phyloP scores from a whole-genome alignment of 2,113 vertebrate species.

The Aptenodytes patagonicus region DNA sequence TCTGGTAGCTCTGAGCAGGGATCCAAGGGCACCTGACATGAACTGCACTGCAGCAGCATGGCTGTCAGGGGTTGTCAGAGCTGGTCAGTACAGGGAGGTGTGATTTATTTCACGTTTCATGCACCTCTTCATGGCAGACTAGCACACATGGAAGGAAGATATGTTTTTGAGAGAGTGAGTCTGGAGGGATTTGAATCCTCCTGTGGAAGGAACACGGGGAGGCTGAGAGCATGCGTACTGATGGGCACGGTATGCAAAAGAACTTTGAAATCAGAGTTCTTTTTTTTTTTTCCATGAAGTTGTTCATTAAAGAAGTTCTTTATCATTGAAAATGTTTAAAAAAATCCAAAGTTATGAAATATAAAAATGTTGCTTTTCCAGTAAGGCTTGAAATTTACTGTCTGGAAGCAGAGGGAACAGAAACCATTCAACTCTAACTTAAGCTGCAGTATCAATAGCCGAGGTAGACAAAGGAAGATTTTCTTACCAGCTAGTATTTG shows the following conservation, averaged over 20 bases:
- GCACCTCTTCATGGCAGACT: background rate
- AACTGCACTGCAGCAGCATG: background rate
- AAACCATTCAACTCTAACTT: background rate
- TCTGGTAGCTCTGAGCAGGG: background rate
- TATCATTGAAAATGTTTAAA: background rate
- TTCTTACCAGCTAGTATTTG: background rate
- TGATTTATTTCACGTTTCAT: background rate
- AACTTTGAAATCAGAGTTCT: background rate
- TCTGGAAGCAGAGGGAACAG: background rate
- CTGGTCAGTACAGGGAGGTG: background rate
- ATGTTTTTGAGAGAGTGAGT: rapidly evolving
- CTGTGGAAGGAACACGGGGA: background rate
- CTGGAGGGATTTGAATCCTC: background rate
- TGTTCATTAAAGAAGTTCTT: background rate
- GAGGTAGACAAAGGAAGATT: background rate
- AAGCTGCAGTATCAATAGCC: background rate
- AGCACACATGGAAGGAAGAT: background rate
- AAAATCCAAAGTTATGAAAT: background rate
- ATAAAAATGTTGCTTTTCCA: background rate
- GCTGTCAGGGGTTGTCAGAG: background rate
- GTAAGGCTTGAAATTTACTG: background rate
- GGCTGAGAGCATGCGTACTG: background rate
- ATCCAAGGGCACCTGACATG: background rate
- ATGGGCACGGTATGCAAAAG: rapidly evolving
- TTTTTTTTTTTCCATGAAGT: background rate